Conservation (phyloP, 2,888 invertebrate species). For the Zaprionus bogoriensis region DNA sequence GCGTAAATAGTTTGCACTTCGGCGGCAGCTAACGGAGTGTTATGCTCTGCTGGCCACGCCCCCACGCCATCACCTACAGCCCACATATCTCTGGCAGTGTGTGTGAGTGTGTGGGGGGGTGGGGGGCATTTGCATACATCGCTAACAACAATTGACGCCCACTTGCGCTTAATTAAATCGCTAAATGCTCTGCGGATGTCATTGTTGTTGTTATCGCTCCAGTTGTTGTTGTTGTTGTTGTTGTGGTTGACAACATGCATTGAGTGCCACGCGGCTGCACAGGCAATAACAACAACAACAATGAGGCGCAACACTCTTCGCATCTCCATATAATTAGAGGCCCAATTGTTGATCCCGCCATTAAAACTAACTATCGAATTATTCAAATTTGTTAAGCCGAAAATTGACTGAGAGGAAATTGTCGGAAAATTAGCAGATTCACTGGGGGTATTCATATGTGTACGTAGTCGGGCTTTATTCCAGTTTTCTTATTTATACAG, state of each 20-base stretch:
- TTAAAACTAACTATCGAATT: not conserved
- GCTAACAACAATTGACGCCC: constrained; percentile 42
- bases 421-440: not conserved
- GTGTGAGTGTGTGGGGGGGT: not conserved
- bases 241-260: constrained; percentile 14
- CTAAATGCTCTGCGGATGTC: constrained; percentile 65
- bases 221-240: constrained; percentile 13
- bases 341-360: not conserved
- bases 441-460: not conserved
- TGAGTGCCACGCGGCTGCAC: constrained; percentile 16
- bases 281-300: constrained; percentile 8
- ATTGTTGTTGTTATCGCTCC: constrained; percentile 14
- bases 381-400: not conserved
- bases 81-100: not conserved
- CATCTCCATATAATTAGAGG: not conserved
- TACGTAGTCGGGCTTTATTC: too few species aligned
- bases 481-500: too few species aligned
- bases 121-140: constrained; percentile 8
- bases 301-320: not conserved
- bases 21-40: constrained; percentile 27
- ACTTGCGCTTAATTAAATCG: constrained; percentile 71
- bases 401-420: not conserved
- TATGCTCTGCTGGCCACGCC: constrained; percentile 46
- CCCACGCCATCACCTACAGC: not conserved
- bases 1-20: constrained; percentile 61